Base-by-base conservation (phyloP, 2,113 vertebrate species). In the Corythornis cristatus region DNA sequence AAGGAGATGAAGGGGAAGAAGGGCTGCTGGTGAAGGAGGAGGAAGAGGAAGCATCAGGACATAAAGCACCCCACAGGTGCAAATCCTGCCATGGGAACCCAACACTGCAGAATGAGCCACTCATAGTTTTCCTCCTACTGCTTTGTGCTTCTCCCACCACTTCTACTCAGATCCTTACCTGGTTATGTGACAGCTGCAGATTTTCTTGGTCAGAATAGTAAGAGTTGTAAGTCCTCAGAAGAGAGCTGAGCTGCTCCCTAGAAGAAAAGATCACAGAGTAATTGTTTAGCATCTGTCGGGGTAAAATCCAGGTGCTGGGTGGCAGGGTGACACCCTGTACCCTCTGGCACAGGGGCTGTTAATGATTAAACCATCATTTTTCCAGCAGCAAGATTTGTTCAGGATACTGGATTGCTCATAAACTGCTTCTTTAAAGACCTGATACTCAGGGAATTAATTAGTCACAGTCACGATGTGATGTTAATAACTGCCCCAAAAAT, bases 141-240 rank as follows among this genome's bases (percentile, higher is more conserved):
- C n/a, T 20, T 33, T 9, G n/a, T 58, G n/a, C 11, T 33, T 58
- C 33, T 13, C 21, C 18, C 14, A 8, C 12, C n/a, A 13, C 22
- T 58, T 58, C n/a, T 12, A 22, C n/a, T 21, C 6, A 16, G 62
- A 29, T 43, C 42, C 97, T 97, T 96, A 98, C 98, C 96, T 98
- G 96, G 70, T 65, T 91, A 48, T 66, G 96, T 37, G 90, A 85
- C 91, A 98, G 94, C 5, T 98, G 98, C 50, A 98, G 95, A 54
- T 98, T 97, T 94, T 97, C 96, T 94, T 98, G 97, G 45, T 98
- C 97, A 21, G 64, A 94, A 83, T 97, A 98, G 88, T 97, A 98
- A n/a, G 94, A 97, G 53, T 98, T 98, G 13, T 98, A 98, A 8
- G 93, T 96, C 92, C 96, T 96, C 96, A 98, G 76, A 84, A 98